Conservation (phyloP, 2,113 vertebrate genomes). For the Ascaphus truei region DNA sequence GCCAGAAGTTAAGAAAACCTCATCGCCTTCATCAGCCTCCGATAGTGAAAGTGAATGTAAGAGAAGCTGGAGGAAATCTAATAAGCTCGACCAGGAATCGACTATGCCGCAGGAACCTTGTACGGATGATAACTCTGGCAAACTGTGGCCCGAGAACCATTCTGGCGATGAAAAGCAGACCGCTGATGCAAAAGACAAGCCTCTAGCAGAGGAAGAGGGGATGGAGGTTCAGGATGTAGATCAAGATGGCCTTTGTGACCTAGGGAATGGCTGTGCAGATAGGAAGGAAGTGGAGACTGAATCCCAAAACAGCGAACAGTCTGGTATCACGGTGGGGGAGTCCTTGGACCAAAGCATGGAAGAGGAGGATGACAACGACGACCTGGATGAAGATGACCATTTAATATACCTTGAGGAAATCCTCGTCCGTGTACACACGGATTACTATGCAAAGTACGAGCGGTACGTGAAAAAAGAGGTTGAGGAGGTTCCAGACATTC, state of each 20-base stretch:
- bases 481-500: conserved; percentile 80
- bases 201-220: not conserved
- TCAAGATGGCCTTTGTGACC: conserved; percentile 61
- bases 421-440: conserved; percentile 83
- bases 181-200: conserved; percentile 51
- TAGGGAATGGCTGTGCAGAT: conserved; percentile 79
- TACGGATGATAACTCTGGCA: not conserved
- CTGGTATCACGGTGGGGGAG: conserved; percentile 85
- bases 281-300: conserved; percentile 86
- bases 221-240: conserved; percentile 41
- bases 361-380: conserved; percentile 81
- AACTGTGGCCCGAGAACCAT: conserved; percentile 27
- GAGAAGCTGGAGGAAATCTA: conserved; percentile 45
- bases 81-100: conserved; percentile 35
- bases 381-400: conserved; percentile 85
- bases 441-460: conserved; percentile 87
- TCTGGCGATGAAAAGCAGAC: conserved; percentile 46
- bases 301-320: conserved; percentile 93
- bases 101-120: conserved; percentile 3
- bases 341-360: conserved; percentile 90
- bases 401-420: conserved; percentile 92
- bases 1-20: conserved; percentile 54
- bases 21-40: conserved; percentile 48
- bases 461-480: conserved; percentile 69
- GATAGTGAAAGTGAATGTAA: conserved; percentile 65